phyloP scores from a whole-genome alignment of 2,797 vertebrate species.

The Philypnodon macrostomus region DNA sequence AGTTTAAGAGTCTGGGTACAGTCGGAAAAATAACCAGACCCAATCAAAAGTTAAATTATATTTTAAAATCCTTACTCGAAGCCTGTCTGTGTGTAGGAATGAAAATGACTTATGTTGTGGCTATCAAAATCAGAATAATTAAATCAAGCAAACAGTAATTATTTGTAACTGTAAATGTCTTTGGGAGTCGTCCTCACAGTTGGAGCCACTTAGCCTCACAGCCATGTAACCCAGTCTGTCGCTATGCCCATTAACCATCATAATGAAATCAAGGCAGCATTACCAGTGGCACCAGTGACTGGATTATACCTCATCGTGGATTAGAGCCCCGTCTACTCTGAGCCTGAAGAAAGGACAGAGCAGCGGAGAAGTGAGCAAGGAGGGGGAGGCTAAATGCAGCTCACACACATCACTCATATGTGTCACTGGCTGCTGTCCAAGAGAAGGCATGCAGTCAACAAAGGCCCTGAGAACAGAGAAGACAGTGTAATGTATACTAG shows the following conservation, averaged over 20 bases:
- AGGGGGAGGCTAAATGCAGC: constrained; percentile 36
- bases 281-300: constrained; percentile 57
- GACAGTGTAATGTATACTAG: constrained; percentile 32
- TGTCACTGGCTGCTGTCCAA: constrained; percentile 54
- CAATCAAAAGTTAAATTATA: too few species aligned
- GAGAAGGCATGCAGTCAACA: constrained; percentile 48
- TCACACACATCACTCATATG: constrained; percentile 48
- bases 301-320: constrained; percentile 58
- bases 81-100: too few species aligned
- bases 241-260: constrained; percentile 62
- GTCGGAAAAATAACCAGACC: too few species aligned
- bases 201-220: constrained; percentile 34
- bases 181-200: constrained; percentile 32
- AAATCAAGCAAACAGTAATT: constrained; percentile 23
- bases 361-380: constrained; percentile 13
- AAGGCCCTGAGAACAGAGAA: constrained; percentile 28
- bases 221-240: constrained; percentile 42
- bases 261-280: constrained; percentile 69
- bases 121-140: too few species aligned
- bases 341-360: constrained; percentile 38
- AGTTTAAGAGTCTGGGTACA: too few species aligned
- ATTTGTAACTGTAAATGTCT: constrained; percentile 31
- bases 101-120: too few species aligned
- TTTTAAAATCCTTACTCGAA: too few species aligned
- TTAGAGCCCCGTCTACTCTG: constrained; percentile 39